phyloP scores from a whole-genome alignment of 1,140 invertebrate species.

The Listronotus oregonensis region DNA sequence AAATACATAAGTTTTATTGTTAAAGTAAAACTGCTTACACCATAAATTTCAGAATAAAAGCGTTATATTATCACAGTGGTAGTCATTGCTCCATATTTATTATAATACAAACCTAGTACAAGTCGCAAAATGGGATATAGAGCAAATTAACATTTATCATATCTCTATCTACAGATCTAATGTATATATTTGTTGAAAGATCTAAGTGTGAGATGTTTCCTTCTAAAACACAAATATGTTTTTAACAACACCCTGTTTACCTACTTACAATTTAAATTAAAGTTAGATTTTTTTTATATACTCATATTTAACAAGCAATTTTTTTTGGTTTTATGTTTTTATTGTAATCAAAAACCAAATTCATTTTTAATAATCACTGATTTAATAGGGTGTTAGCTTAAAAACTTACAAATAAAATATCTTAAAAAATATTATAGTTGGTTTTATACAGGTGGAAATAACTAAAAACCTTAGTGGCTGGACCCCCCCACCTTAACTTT shows the following conservation, averaged over 20 bases:
- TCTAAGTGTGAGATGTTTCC: slow-evolving; percentile 28
- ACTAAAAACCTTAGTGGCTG: too few relatives aligned
- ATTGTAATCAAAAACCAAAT: too few relatives aligned
- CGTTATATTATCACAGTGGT: slow-evolving; percentile 58
- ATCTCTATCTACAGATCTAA: slow-evolving; percentile 17
- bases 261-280: slow-evolving; percentile 12
- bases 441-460: too few relatives aligned
- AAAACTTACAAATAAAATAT: too few relatives aligned
- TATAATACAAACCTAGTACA: slow-evolving; percentile 25
- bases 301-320: too few relatives aligned
- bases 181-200: slow-evolving; percentile 26
- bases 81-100: slow-evolving; percentile 57
- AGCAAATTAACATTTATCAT: slow-evolving; percentile 4
- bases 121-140: slow-evolving; percentile 6
- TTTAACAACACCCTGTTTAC: slow-evolving; percentile 23
- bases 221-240: slow-evolving; percentile 14
- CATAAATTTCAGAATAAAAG: slow-evolving; percentile 56
- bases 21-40: slow-evolving; percentile 51
- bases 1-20: slow-evolving; percentile 46
- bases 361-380: too few relatives aligned
- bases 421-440: too few relatives aligned
- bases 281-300: too few relatives aligned
- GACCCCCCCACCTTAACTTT: too few relatives aligned
- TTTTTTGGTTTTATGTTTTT: too few relatives aligned
- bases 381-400: too few relatives aligned